Evolutionary conservation across 2,797 vertebrate genomes (phyloP), one percentile per base, ranked within the genome.

Genomic region (Diceros bicornis): DNA sequence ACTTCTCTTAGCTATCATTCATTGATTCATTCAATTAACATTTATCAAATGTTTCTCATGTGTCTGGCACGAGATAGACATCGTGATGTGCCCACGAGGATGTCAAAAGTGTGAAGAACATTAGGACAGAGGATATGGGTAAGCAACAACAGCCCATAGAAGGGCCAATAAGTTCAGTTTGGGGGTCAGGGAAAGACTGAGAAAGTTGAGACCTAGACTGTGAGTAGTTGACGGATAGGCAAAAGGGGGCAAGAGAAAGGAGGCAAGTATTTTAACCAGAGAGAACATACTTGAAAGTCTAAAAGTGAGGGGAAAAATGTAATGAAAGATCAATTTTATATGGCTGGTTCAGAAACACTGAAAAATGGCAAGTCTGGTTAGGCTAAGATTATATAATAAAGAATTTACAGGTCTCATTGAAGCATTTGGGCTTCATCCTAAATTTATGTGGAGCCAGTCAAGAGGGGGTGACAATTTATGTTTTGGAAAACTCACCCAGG

Each of bases 91-190:
- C 6, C 34, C 10, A 10, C 8, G 21, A 91, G 11, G 3, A 72
- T 88, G 50, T 44, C 52, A 74, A 59, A 77, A 34, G 3, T n/a
- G 14, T 21, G 23, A 87, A 27, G 4, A 7, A 11, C 12, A 4
- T 78, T 14, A 83, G 23, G 16, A 52, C 14, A 62, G 11, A 77
- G 25, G 8, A 87, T 13, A 10, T 27, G 20, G 55, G 23, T 32
- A 37, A 13, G 23, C 21, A 82, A 61, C 3, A 10, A 10, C 0
- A n/a, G 3, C 4, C 14, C 23, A n/a, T 0, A 32, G 9, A 25
- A 61, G 1, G 12, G 29, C n/a, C 47, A 81, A 10, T 47, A 32
- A 55, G 2, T 20, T 25, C 6, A 50, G 5, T 27, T 10, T 3
- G 8, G 23, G 47, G 14, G 62, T 37, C 23, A 61, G 7, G 10